Conservation (phyloP, 2,888 invertebrate genomes). For the Cephus nigrinus region DNA sequence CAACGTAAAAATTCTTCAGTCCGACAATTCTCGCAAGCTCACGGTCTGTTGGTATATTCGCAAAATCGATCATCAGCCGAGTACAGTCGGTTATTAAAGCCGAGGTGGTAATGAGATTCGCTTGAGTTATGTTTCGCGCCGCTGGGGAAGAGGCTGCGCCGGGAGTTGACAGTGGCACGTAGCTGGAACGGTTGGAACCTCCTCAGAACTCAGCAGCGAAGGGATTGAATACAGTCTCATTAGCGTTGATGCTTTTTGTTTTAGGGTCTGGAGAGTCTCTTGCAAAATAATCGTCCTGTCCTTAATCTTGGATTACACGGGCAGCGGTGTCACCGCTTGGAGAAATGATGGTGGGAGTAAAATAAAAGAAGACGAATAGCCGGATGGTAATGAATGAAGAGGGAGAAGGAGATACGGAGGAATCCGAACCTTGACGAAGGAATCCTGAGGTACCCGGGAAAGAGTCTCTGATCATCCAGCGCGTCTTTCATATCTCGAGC, state of each 20-base stretch:
- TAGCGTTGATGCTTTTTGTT: slow-evolving; percentile 41
- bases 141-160: not conserved
- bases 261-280: slow-evolving; percentile 8
- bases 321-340: not conserved
- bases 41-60: slow-evolving; percentile 6
- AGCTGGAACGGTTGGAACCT: not conserved
- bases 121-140: slow-evolving; percentile 3
- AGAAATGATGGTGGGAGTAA: not conserved
- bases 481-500: not conserved
- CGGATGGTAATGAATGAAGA: not conserved
- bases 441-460: not conserved
- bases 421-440: not conserved
- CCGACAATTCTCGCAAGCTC: not conserved
- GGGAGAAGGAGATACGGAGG: not conserved
- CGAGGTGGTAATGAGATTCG: slow-evolving; percentile 20
- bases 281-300: slow-evolving; percentile 8
- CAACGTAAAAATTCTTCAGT: no score
- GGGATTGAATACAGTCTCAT: slow-evolving; percentile 39
- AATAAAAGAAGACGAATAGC: not conserved
- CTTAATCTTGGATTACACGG: slow-evolving; percentile 10
- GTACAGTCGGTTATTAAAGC: slow-evolving; percentile 18
- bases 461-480: not conserved
- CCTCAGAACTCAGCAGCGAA: slow-evolving; percentile 28
- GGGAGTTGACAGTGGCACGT: not conserved
- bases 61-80: slow-evolving; percentile 21